Evolutionary conservation across 2,113 vertebrate species (phyloP).

Genomic region (Dromaius novaehollandiae): DNA sequence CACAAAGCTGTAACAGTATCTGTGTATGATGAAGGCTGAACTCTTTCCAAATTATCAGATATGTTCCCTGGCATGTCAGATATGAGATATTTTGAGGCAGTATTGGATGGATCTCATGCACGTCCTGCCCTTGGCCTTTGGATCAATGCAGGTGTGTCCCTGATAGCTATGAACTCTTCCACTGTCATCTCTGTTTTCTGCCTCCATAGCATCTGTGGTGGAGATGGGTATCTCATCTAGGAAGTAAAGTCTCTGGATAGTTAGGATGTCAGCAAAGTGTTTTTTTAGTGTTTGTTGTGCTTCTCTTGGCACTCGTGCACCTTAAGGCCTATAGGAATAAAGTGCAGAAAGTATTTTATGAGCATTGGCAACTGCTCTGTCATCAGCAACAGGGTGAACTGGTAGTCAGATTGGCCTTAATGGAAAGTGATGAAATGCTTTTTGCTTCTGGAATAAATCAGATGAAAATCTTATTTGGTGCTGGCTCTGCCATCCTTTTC

Average conservation of each 20-base stretch:
- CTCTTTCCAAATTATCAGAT: background rate
- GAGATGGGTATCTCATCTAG: background rate
- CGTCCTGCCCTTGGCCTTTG: background rate
- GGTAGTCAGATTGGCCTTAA: background rate
- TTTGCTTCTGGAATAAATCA: background rate
- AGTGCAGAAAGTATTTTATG: background rate
- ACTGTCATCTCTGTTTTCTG: background rate
- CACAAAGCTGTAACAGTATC: background rate
- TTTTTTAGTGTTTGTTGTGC: background rate
- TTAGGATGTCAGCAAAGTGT: background rate
- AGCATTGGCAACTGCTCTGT: background rate
- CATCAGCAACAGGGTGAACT: background rate
- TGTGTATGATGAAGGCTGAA: background rate
- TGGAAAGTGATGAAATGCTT: background rate
- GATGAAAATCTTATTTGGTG: background rate
- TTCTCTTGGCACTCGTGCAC: background rate
- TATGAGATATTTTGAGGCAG: background rate
- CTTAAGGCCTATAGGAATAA: background rate
- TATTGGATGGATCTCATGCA: background rate
- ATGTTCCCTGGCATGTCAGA: background rate
- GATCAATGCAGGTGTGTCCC: accelerated
- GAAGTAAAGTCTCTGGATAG: background rate
- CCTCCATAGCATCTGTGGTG: background rate
- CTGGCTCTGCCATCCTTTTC: background rate
- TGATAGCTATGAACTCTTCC: background rate